Evolutionary conservation across 2,888 invertebrate genomes (phyloP), one percentile per base, ranked within the genome.

Genomic region (Drosophila austrosaltans): DNA sequence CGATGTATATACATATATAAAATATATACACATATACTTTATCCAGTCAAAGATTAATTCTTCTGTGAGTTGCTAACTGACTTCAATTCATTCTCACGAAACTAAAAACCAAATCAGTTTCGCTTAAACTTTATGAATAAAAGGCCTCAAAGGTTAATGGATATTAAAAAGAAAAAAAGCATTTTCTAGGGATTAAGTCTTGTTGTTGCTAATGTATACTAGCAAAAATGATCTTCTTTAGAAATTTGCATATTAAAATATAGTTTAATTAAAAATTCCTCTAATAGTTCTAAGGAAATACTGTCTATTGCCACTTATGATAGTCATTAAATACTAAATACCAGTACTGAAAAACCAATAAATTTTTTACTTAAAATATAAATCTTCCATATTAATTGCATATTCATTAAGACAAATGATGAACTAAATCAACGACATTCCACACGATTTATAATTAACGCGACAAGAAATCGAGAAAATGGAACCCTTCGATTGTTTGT

Each of bases 371-470:
- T 7, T 48, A 2, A 44, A 48, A 28, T 48, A 59, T 69, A 54
- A 48, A 63, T 64, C 40, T 53, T 59, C n/a, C 25, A 63, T 71
- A 59, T 42, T 22, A 53, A n/a, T 56, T 78, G 78, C 67, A 78
- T 86, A 86, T 82, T 81, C 72, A 83, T 75, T 68, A 70, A 44
- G 40, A 48, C 59, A 62, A 70, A 67, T 72, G 77, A 70, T 70
- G 66, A 73, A 74, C 86, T 74, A 69, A 77, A 69, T 72, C 63
- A 69, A 75, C 82, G 75, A 63, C 82, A 82, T 87, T 82, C 82
- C 82, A 74, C 87, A 73, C 72, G 66, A 73, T 54, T 72, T 62
- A 60, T 72, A 75, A 76, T 77, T 79, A 70, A 67, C 75, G 32
- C 53, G 56, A 56, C 56, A 48, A 25, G 40, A 28, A 63, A 63